Percentiles rank a stretch among this genome's conserved stretches.
These are phyloP conservation scores for Brachyhypopomus gauderio DNA, from an alignment of 2,113 vertebrate species.

Conservation along the genomic window DNA sequence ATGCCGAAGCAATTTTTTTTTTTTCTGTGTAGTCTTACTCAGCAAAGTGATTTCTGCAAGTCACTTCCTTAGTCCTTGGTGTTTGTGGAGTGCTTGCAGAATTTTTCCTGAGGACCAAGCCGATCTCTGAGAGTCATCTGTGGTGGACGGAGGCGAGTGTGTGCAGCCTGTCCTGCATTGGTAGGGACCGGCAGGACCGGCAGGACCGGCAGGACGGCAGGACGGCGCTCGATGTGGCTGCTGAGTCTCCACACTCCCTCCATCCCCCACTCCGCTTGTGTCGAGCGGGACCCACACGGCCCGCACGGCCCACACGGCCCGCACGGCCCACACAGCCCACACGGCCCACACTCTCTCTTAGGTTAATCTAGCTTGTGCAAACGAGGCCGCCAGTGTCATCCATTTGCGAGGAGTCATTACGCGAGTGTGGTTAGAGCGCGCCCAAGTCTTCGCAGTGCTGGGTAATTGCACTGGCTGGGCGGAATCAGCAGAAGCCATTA, in stretches of 20 bases:
- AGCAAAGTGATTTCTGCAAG: background rate
- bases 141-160: background rate
- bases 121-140: background rate
- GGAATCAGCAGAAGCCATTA: constrained; percentile 62
- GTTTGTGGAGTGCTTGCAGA: background rate
- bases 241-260: constrained; percentile 27
- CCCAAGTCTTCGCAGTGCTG: constrained; percentile 57
- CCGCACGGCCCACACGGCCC: no score
- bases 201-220: background rate
- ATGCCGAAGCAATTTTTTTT: background rate
- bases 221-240: background rate
- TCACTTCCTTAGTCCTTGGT: background rate
- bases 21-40: background rate
- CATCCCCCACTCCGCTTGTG: constrained; percentile 33
- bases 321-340: no score
- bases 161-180: background rate
- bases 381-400: constrained; percentile 57
- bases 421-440: constrained; percentile 51
- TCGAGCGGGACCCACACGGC: constrained; percentile 18
- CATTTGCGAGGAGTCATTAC: constrained; percentile 65
- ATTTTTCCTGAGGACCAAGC: background rate
- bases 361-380: constrained; percentile 59
- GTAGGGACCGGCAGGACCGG: background rate
- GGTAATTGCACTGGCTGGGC: constrained; percentile 66
- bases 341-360: constrained; percentile 32